These are phyloP conservation scores for Lobophora halterata DNA, from an alignment of 2,888 invertebrate species.

Conservation along the genomic window DNA sequence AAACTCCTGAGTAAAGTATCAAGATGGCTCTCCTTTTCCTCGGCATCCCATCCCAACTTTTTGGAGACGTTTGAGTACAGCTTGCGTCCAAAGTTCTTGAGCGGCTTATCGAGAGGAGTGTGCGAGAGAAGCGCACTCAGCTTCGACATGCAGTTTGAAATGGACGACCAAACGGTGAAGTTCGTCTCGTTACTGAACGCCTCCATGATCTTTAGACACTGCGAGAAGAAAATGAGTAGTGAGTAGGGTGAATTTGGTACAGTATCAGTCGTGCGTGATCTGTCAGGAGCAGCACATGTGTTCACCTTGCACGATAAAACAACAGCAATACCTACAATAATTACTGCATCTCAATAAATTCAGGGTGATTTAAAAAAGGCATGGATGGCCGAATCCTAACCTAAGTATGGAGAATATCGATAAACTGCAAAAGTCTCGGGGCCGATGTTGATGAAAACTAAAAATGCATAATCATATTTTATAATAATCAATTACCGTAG, in stretches of 20 bases:
- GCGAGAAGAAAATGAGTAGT: slow-evolving; percentile 32
- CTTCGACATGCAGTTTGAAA: slow-evolving; percentile 89
- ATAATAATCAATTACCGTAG: too few species aligned
- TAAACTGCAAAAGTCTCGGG: too few species aligned
- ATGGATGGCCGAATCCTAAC: too few species aligned
- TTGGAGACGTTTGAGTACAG: slow-evolving; percentile 87
- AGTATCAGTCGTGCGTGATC: too few species aligned
- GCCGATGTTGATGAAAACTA: too few species aligned
- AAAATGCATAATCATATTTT: too few species aligned
- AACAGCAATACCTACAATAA: too few species aligned
- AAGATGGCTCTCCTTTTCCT: slow-evolving; percentile 91
- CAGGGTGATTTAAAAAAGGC: too few species aligned
- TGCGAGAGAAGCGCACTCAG: slow-evolving; percentile 89
- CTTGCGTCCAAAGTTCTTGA: slow-evolving; percentile 87
- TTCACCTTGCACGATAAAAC: too few species aligned
- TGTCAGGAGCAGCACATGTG: too few species aligned
- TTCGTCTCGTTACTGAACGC: slow-evolving; percentile 93
- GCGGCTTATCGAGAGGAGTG: slow-evolving; percentile 86
- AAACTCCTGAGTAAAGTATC: slow-evolving; percentile 92
- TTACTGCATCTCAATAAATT: too few species aligned
- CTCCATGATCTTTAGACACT: slow-evolving; percentile 88
- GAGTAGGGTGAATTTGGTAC: slow-evolving; percentile 1
- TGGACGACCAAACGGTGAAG: slow-evolving; percentile 96
- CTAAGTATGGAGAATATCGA: too few species aligned
- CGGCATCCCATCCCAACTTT: slow-evolving; percentile 92